These are phyloP conservation scores for Varanus komodoensis DNA, from an alignment of 2,113 vertebrate species.

Conservation along the genomic window DNA sequence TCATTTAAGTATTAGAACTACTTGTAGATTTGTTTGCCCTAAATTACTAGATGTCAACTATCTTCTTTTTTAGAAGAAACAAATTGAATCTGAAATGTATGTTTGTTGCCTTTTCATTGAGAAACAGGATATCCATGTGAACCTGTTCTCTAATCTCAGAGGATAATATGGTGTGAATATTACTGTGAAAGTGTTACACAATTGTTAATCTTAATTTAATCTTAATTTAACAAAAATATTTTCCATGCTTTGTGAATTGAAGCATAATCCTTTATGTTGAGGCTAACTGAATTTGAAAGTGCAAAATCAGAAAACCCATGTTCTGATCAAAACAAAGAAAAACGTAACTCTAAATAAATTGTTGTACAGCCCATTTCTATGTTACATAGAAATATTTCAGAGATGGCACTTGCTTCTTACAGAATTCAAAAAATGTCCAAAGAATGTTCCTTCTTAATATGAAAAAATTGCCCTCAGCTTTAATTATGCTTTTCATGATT, in stretches of 20 bases:
- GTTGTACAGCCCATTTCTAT: background rate
- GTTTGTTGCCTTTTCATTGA: background rate
- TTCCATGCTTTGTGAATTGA: background rate
- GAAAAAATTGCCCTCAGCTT: background rate
- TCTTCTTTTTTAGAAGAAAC: background rate
- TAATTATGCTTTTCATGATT: conserved; percentile 24
- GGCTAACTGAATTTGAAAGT: background rate
- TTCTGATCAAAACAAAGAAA: background rate
- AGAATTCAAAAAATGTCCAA: conserved; percentile 9
- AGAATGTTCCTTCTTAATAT: background rate
- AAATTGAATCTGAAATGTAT: background rate
- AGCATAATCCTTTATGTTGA: background rate
- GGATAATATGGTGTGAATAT: background rate
- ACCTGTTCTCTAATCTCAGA: background rate
- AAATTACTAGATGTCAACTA: conserved; percentile 24
- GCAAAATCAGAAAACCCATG: background rate
- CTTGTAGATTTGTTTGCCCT: conserved; percentile 40
- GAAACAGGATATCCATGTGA: background rate
- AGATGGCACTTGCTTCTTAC: background rate
- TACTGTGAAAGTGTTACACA: background rate
- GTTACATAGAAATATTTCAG: background rate
- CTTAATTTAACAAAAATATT: background rate
- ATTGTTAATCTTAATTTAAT: background rate
- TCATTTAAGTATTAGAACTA: conserved; percentile 33
- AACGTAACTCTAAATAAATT: background rate